Conservation (phyloP, 2,797 vertebrate genomes). For the Rhinophrynus dorsalis region DNA sequence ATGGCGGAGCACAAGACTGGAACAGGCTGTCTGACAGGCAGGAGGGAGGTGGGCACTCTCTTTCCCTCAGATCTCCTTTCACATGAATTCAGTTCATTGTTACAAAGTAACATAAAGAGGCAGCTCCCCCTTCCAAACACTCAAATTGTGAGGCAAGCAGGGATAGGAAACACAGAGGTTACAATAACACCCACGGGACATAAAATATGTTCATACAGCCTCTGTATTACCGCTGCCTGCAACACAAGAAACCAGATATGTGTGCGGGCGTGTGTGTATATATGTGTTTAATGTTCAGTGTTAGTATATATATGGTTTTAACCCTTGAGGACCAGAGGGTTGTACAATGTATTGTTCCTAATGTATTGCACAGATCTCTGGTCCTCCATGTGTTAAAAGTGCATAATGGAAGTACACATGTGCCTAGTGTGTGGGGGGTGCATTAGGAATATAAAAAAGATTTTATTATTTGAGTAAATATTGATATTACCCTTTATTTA, state of each 20-base stretch:
- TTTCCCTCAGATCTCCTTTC: neutral
- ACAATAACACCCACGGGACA: conserved; percentile 2
- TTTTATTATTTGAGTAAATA: too few species aligned
- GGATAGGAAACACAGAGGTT: conserved; percentile 30
- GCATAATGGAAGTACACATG: too few species aligned
- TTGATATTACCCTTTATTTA: too few species aligned
- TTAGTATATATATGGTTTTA: too few species aligned
- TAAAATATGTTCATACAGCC: conserved; percentile 18
- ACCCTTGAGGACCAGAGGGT: too few species aligned
- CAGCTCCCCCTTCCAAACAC: conserved; percentile 8
- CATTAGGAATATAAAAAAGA: too few species aligned
- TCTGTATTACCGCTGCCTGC: neutral
- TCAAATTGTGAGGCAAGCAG: conserved; percentile 5
- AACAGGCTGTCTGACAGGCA: neutral
- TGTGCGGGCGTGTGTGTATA: conserved; percentile 2
- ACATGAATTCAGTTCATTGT: conserved; percentile 40
- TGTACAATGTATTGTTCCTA: too few species aligned
- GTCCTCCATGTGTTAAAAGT: too few species aligned
- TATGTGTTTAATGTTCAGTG: too few species aligned
- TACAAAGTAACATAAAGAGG: conserved; percentile 16
- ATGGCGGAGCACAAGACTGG: neutral
- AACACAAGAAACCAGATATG: conserved; percentile 3
- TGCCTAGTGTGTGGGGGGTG: too few species aligned
- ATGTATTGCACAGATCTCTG: too few species aligned
- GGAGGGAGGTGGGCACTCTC: neutral